Percentiles rank a stretch among this genome's conserved stretches.
Evolutionary conservation across 2,113 vertebrate species (phyloP).

Genomic region (Microcebus lehilahytsara): DNA sequence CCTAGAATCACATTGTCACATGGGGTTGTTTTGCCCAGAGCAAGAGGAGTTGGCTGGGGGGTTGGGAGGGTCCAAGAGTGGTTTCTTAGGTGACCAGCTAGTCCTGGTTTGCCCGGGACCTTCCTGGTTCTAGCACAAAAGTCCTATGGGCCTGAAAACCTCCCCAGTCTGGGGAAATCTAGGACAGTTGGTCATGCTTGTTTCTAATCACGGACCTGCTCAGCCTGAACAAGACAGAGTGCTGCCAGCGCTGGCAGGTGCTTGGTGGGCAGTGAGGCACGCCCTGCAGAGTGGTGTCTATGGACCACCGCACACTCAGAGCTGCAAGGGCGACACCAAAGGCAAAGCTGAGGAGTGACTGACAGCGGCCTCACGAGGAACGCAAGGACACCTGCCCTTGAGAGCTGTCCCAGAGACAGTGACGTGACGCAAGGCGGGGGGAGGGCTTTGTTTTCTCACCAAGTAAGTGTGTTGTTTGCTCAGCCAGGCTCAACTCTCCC

Average conservation of each 20-base stretch:
- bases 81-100: neutral
- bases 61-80: fast-evolving
- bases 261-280: neutral
- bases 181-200: fast-evolving
- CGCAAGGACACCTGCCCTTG: neutral
- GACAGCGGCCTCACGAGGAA: neutral
- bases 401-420: neutral
- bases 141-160: neutral
- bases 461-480: neutral
- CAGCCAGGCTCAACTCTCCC: neutral
- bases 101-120: neutral
- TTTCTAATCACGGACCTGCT: neutral
- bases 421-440: too few relatives aligned
- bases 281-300: neutral
- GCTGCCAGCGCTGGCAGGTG: neutral
- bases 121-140: neutral
- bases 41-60: neutral
- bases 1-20: neutral
- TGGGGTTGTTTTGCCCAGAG: too few relatives aligned
- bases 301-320: neutral
- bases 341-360: neutral
- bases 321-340: neutral
- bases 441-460: neutral
- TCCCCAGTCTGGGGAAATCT: neutral
- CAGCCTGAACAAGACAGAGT: neutral